Base-by-base conservation (phyloP, 2,888 invertebrate genomes). In the Lysandra bellargus region DNA sequence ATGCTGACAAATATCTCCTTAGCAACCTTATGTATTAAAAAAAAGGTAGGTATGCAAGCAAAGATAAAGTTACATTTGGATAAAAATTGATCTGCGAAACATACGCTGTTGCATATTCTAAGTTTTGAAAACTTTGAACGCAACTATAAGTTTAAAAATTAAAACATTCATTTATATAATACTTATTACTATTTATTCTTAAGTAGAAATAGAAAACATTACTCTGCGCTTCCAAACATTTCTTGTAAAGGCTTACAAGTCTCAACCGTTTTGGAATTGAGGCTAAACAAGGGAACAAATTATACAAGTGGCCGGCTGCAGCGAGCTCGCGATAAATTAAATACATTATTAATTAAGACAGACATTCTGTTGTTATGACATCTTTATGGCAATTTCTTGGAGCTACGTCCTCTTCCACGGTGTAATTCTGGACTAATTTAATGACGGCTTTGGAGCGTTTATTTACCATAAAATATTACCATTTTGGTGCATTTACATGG, bases 281-380 rank as follows among this genome's bases (percentile, higher is more conserved):
- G 69, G 33, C 64, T 57, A 57, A 30, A 64, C 69, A 69, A 69
- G 69, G 5, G 69, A 37, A 69, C 69, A 69, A 69, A 37, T 69
- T 69, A 69, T 37, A 37, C 37, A 37, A 69, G 69, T 17, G 33
- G 37, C 69, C 69, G 69, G 69, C 69, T 69, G 69, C 69, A 69
- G 33, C 69, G 69, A 33, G 33, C 69, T 23, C 30, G 14, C 69
- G 17, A 69, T 69, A 69, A 69, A 69, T 69, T 69, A 69, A 69
- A 69, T 69, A 69, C 69, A 69, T 69, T 17, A 69, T 69, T 69
- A 69, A 69, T 69, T 69, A 37, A 69, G 69, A 69, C 69, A 69
- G 69, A 69, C 69, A 69, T 69, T 37, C 69, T 69, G 33, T 37
- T 69, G 69, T 69, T 69, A 69, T 69, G 69, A 69, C 69, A 69